These are phyloP conservation scores for Odontocolon sp. DNA, from an alignment of 2,888 invertebrate species.

Conservation along the genomic window DNA sequence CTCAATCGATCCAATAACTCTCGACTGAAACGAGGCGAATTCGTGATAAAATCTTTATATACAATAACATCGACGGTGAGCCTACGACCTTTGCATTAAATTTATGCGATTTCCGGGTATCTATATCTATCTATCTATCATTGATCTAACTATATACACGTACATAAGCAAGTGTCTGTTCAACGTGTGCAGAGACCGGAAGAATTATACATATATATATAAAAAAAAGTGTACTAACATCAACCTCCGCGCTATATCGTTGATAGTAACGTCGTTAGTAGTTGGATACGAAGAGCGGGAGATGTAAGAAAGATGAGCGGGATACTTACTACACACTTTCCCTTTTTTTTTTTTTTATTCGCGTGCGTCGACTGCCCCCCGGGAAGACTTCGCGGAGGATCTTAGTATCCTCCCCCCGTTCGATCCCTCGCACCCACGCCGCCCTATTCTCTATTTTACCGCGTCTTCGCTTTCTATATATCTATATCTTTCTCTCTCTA, in stretches of 20 bases:
- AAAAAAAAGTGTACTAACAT: slow-evolving; percentile 24
- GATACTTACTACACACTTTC: background rate
- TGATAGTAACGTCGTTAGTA: slow-evolving; percentile 45
- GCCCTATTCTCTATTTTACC: slow-evolving; percentile 44
- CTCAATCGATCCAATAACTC: background rate
- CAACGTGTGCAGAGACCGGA: background rate
- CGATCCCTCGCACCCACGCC: slow-evolving; percentile 54
- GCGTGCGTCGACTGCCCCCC: slow-evolving; percentile 32
- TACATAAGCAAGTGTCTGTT: no score
- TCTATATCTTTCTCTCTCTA: slow-evolving; percentile 49
- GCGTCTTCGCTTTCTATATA: slow-evolving; percentile 22
- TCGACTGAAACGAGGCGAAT: background rate
- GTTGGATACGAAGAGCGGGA: slow-evolving; percentile 5
- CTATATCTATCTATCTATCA: background rate
- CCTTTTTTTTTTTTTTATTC: slow-evolving; percentile 18
- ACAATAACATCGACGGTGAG: background rate
- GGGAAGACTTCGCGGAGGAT: slow-evolving; percentile 18
- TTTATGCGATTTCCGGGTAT: slow-evolving; percentile 1
- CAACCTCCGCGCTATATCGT: no score
- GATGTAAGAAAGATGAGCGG: slow-evolving; percentile 1
- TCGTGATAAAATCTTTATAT: background rate
- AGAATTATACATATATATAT: no score
- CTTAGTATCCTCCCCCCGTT: slow-evolving; percentile 39
- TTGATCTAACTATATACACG: background rate
- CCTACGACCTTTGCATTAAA: background rate